These are phyloP conservation scores for Polypterus bichir DNA, from an alignment of 2,113 vertebrate species.

Conservation along the genomic window DNA sequence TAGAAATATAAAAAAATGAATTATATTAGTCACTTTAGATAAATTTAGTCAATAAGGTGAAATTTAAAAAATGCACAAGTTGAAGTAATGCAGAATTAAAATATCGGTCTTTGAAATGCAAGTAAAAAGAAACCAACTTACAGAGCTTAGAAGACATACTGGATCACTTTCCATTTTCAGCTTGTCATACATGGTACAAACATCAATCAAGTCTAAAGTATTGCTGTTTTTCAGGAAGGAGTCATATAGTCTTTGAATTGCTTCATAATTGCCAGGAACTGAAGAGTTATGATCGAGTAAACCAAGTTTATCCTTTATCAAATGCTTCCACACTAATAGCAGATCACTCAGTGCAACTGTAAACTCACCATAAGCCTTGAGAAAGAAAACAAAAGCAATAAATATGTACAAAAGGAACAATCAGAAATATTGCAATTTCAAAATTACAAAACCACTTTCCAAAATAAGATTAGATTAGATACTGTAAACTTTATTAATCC, in stretches of 20 bases:
- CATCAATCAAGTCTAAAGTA: slow-evolving; percentile 76
- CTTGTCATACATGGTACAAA: slow-evolving; percentile 51
- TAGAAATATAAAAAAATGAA: too few relatives aligned
- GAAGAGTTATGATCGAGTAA: slow-evolving; percentile 40
- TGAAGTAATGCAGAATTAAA: background rate
- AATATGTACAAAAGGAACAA: background rate
- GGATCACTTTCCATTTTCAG: slow-evolving; percentile 45
- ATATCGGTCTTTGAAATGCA: background rate
- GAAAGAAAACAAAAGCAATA: slow-evolving; percentile 16
- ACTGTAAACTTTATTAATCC: too few relatives aligned
- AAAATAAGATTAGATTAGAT: too few relatives aligned
- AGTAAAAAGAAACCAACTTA: slow-evolving; percentile 44
- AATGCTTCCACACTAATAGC: slow-evolving; percentile 73
- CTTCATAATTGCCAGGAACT: slow-evolving; percentile 55
- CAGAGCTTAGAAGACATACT: slow-evolving; percentile 44
- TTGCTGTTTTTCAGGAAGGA: slow-evolving; percentile 68
- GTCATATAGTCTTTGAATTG: slow-evolving; percentile 59
- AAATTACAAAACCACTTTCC: too few relatives aligned
- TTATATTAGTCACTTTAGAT: too few relatives aligned
- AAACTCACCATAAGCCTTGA: slow-evolving; percentile 67
- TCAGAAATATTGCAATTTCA: too few relatives aligned
- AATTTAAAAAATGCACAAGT: background rate
- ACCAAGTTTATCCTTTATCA: slow-evolving; percentile 71
- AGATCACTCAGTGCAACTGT: slow-evolving; percentile 69
- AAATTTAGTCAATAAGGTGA: too few relatives aligned